Conservation (phyloP, 2,888 invertebrate genomes). For the Dasypolia templi region DNA sequence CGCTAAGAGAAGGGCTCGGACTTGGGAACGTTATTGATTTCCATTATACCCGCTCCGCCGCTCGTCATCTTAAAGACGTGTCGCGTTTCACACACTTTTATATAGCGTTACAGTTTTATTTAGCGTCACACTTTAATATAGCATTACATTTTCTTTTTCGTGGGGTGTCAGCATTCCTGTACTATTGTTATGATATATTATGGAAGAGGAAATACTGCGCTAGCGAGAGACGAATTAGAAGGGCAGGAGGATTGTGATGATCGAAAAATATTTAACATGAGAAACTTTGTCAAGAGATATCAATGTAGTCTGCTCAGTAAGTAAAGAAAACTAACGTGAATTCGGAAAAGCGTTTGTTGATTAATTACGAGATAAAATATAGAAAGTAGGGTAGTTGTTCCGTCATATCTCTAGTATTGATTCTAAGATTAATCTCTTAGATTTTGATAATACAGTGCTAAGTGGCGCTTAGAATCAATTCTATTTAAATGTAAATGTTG, state of each 20-base stretch:
- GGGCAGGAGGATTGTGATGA: neutral
- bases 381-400: neutral
- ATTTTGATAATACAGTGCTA: neutral
- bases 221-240: constrained; percentile 2
- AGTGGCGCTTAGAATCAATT: too few species aligned
- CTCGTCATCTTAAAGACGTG: constrained; percentile 72
- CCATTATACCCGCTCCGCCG: constrained; percentile 77
- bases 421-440: neutral
- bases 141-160: neutral
- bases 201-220: neutral
- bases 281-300: neutral
- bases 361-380: neutral
- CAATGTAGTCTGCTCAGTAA: neutral
- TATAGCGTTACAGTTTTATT: neutral
- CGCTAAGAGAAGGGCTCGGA: constrained; percentile 79
- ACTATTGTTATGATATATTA: constrained; percentile 31
- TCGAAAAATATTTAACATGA: constrained; percentile 16
- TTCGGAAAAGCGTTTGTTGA: neutral
- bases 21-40: constrained; percentile 85
- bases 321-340: neutral
- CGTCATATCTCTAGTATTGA: neutral
- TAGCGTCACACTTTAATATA: neutral
- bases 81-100: constrained; percentile 66
- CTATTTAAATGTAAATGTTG: too few species aligned
- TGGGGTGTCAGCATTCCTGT: constrained; percentile 26